Base-by-base conservation (phyloP, 2,797 vertebrate species). In the Pogoniulus pusillus region DNA sequence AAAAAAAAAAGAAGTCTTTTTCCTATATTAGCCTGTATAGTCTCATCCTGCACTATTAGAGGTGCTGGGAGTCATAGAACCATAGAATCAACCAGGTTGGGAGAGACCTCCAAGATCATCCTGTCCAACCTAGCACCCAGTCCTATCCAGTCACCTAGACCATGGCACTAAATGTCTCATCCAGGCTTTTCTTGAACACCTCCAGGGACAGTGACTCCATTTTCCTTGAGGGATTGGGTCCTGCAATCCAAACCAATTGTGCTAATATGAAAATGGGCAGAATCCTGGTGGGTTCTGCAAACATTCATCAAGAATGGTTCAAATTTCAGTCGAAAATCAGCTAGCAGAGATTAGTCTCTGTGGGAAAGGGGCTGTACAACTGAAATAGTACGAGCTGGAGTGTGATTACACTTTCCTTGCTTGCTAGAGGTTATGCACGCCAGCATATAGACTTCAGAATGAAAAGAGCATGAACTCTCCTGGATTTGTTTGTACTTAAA, bases 401-500 rank as follows among this genome's bases (percentile, higher is more conserved):
- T 74, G 55, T 62, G 85, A 65, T 62, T 76, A 58, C 26, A 39
- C 75, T 62, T 86, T 71, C 74, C 68, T 26, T 65, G 69, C 62
- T 93, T 16, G 2, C 45, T 77, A 69, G 39, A 69, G 39, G 39
- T 85, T 87, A 60, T 72, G 45, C 55, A 65, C 74, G 69, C 70
- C 55, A 55, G 57, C 35, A 72, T 17, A 73, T 2, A 89, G 68
- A 75, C 32, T 83, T 88, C 72, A 74, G 72, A 91, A 87, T 68
- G 74, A 47, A 77, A 77, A 77, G n/a, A 82, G 84, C 34, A 43
- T 87, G 51, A 74, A 54, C 71, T 90, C 82, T 58, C 78, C 51
- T 65, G 8, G 66, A 68, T 70, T 88, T 91, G 27, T 90, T 90
- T 93, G 27, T 64, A 75, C 82, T 90, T 86, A 82, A 89, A 91